Base-by-base conservation (phyloP, 1,140 invertebrate species). In the Ganaspis sp. region DNA sequence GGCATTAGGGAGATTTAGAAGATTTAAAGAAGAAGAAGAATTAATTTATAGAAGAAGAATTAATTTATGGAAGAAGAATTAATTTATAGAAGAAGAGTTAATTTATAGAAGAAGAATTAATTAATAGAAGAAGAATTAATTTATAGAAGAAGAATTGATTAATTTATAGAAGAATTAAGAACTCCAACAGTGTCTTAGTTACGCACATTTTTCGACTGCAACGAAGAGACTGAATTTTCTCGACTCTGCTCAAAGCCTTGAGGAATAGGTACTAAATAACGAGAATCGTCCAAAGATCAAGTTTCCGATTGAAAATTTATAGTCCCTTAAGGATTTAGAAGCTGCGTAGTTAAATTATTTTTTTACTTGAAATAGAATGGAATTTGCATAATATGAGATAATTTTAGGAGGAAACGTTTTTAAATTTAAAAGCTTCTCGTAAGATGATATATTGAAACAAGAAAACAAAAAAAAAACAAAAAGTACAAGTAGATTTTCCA, bases 161-260 rank as follows among this genome's bases (percentile, higher is more conserved):
- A 54, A 54, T 26, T 26, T 26, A 9, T 6, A 64, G 12, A 15
- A 64, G 15, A 64, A 26, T 26, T 29, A n/a, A 64, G 6, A 64
- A 29, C 15, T 64, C 26, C 23, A 64, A 0, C 17, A 64, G 58
- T 64, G 58, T 64, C 58, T 64, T 64, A 64, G 45, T 49, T 49
- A 58, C 23, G 58, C 58, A 64, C 5, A 64, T 64, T 64, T n/a
- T 64, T 64, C 58, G 37, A 72, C 74, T 69, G 74, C 45, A 83
- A 77, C 73, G 45, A 81, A 77, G 74, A 80, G 76, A 81, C 79
- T 77, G 77, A 83, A 78, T 49, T 58, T 76, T 71, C n/a, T 49
- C 4, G 26, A 64, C 71, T 42, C 58, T 64, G 26, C 58, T 64
- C 58, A 64, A 29, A 64, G 45, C 45, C 45, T 49, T 49, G 45